Conservation (phyloP, 2,797 vertebrate genomes). For the Poeciliopsis infans region DNA sequence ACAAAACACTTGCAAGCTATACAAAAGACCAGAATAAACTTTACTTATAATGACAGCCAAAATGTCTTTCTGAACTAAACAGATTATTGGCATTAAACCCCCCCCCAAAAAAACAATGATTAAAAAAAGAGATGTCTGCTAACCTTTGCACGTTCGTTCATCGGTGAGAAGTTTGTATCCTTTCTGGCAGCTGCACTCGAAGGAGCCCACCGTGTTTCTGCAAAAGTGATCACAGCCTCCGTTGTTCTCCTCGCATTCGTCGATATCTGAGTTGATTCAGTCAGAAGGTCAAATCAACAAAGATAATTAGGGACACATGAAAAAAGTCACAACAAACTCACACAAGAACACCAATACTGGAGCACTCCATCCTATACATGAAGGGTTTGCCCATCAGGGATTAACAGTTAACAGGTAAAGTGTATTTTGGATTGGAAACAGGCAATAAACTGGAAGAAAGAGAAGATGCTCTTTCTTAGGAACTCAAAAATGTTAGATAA, state of each 20-base stretch:
- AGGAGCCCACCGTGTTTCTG: conserved; percentile 95
- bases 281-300: conserved; percentile 18
- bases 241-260: conserved; percentile 93
- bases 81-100: not conserved
- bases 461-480: not conserved
- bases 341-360: not conserved
- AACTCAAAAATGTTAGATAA: not conserved
- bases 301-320: not conserved
- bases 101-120: not conserved
- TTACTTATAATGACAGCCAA: not conserved
- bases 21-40: not conserved
- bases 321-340: not conserved
- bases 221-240: conserved; percentile 98
- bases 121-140: conserved; percentile 33
- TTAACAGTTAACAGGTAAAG: not conserved
- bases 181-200: conserved; percentile 97
- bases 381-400: not conserved
- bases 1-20: not conserved
- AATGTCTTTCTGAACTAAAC: not conserved
- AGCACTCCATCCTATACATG: not conserved
- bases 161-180: conserved; percentile 96
- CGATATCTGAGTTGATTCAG: conserved; percentile 85
- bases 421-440: not conserved
- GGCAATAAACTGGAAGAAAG: not conserved
- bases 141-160: conserved; percentile 95